These are phyloP conservation scores for Pammene aurita DNA, from an alignment of 2,888 invertebrate species.

Conservation along the genomic window DNA sequence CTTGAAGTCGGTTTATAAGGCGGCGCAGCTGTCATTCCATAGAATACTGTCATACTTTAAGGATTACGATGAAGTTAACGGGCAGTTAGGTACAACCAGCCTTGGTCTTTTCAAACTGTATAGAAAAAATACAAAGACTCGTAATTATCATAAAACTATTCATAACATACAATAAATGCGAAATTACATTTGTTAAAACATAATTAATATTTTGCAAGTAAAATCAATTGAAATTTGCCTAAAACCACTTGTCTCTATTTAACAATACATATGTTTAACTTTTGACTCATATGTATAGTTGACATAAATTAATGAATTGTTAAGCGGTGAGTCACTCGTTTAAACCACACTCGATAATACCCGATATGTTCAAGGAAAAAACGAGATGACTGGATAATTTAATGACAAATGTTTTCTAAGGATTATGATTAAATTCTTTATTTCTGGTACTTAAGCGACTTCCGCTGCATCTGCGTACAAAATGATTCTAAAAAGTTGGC, in stretches of 20 bases:
- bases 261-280: slow-evolving; percentile 14
- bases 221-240: not conserved
- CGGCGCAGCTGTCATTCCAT: too few species aligned
- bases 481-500: not conserved
- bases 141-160: not conserved
- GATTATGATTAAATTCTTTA: not conserved
- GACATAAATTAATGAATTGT: slow-evolving; percentile 37
- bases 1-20: too few species aligned
- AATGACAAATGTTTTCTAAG: slow-evolving; percentile 26
- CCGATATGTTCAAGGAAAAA: slow-evolving; percentile 52
- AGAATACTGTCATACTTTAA: too few species aligned
- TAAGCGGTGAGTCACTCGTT: slow-evolving; percentile 51
- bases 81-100: too few species aligned
- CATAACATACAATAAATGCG: not conserved
- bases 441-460: not conserved
- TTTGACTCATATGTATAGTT: slow-evolving; percentile 34
- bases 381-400: slow-evolving; percentile 40
- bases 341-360: slow-evolving; percentile 2
- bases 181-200: not conserved
- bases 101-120: too few species aligned
- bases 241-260: slow-evolving; percentile 1
- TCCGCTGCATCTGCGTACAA: not conserved
- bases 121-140: not conserved
- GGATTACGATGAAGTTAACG: too few species aligned
- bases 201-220: not conserved